A percentile compares a stretch with the other conserved stretches of the same genome.
Evolutionary conservation across 2,113 vertebrate genomes (phyloP).

Genomic region (Petrocephalus microphthalmus): DNA sequence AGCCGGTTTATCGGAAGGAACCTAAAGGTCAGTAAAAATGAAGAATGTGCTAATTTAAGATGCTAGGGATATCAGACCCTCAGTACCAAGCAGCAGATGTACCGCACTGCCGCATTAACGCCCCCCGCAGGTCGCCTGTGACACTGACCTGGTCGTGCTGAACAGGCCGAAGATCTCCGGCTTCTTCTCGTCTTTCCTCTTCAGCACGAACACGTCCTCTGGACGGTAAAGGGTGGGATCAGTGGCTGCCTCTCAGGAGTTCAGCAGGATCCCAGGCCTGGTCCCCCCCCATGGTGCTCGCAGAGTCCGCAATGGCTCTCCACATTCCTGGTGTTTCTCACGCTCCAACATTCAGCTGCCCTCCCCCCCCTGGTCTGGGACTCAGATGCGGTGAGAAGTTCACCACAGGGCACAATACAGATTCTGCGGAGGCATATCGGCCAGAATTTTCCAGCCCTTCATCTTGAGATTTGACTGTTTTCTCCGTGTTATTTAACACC

Average conservation of each 20-base stretch:
- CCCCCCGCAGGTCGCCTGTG: background rate
- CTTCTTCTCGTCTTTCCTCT: slow-evolving; percentile 82
- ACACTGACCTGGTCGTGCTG: slow-evolving; percentile 84
- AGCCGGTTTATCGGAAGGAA: background rate
- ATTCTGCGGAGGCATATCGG: background rate
- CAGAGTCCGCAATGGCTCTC: background rate
- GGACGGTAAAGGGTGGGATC: slow-evolving; percentile 41
- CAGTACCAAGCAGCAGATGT: background rate
- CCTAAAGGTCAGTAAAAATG: background rate
- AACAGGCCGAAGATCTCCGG: slow-evolving; percentile 94
- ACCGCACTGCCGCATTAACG: background rate
- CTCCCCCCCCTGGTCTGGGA: background rate
- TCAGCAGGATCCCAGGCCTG: background rate
- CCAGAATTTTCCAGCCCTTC: background rate
- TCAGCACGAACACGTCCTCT: slow-evolving; percentile 92
- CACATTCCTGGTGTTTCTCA: background rate
- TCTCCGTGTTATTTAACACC: background rate
- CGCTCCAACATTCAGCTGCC: background rate
- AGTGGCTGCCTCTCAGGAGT: too few relatives aligned
- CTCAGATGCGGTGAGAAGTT: background rate
- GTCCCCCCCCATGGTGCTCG: background rate
- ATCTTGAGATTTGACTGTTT: background rate
- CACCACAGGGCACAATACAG: background rate
- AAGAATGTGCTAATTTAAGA: background rate
- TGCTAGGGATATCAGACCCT: background rate